Percentiles rank a stretch among this genome's conserved stretches.
Evolutionary conservation across 2,797 vertebrate species (phyloP).

Genomic region (Sciurus vulgaris): DNA sequence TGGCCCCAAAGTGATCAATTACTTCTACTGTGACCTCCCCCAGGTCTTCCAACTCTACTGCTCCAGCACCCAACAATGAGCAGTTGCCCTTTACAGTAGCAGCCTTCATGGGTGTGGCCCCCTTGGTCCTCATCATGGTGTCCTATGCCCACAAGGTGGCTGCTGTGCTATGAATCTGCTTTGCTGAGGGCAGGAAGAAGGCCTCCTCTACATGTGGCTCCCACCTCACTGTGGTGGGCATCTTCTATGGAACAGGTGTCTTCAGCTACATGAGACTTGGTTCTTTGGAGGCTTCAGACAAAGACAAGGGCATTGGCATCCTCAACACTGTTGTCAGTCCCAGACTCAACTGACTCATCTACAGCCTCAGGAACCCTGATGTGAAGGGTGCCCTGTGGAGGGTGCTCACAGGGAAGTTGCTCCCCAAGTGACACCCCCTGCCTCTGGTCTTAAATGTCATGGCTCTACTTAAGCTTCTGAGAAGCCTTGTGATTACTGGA

Average conservation of each 20-base stretch:
- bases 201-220: constrained; percentile 69
- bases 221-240: constrained; percentile 72
- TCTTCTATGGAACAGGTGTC: constrained; percentile 75
- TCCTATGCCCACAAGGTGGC: constrained; percentile 65
- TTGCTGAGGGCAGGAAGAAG: constrained; percentile 63
- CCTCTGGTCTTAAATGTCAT: neutral
- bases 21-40: constrained; percentile 79
- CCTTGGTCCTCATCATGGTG: constrained; percentile 65
- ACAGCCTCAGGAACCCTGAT: constrained; percentile 69
- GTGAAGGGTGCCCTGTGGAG: constrained; percentile 36
- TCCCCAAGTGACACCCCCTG: neutral
- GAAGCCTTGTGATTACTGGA: neutral
- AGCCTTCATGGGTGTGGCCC: constrained; percentile 71
- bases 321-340: constrained; percentile 77
- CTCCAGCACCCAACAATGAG: constrained; percentile 62
- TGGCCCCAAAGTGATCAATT: constrained; percentile 70
- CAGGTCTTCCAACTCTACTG: constrained; percentile 74
- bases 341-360: constrained; percentile 77
- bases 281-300: constrained; percentile 66
- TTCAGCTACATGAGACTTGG: constrained; percentile 77
- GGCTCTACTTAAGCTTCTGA: neutral
- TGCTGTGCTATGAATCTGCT: constrained; percentile 61
- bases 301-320: constrained; percentile 69
- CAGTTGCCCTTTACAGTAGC: constrained; percentile 63
- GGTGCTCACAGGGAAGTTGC: constrained; percentile 4